Evolutionary conservation across 2,113 vertebrate genomes (phyloP).

Genomic region (Oryzias celebensis): DNA sequence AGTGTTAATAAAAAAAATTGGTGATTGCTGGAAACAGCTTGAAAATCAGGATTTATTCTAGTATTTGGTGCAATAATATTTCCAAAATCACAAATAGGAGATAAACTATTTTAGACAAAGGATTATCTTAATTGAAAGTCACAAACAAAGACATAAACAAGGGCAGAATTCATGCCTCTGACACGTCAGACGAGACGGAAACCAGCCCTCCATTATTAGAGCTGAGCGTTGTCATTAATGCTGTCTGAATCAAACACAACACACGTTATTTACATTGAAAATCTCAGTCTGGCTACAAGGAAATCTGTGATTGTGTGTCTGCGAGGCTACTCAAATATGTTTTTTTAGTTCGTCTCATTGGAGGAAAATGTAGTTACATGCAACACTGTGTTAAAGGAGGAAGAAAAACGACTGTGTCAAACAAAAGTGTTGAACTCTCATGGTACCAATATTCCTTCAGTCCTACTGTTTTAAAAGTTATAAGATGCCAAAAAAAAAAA

Average conservation of each 20-base stretch:
- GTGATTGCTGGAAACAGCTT: neutral
- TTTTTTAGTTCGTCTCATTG: neutral
- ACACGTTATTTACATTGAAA: slow-evolving; percentile 81
- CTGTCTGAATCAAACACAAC: slow-evolving; percentile 74
- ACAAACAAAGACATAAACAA: slow-evolving; percentile 10
- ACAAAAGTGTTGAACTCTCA: too few relatives aligned
- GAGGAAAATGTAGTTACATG: too few relatives aligned
- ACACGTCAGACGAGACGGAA: slow-evolving; percentile 67
- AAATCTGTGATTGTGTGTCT: slow-evolving; percentile 27
- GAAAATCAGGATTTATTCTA: neutral
- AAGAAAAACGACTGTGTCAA: too few relatives aligned
- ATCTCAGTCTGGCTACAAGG: slow-evolving; percentile 75
- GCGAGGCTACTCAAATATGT: neutral
- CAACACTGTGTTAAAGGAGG: too few relatives aligned
- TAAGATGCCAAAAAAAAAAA: too few relatives aligned
- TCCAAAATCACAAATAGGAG: too few relatives aligned
- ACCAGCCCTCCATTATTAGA: slow-evolving; percentile 73
- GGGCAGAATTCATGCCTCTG: slow-evolving; percentile 25
- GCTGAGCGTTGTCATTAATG: slow-evolving; percentile 80
- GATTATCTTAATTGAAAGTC: too few relatives aligned
- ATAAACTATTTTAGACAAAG: too few relatives aligned
- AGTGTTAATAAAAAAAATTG: neutral
- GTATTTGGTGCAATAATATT: neutral
- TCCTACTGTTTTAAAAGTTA: too few relatives aligned
- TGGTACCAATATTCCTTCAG: too few relatives aligned